Evolutionary conservation across 2,888 invertebrate species (phyloP).

Genomic region (Acronicta aceris): DNA sequence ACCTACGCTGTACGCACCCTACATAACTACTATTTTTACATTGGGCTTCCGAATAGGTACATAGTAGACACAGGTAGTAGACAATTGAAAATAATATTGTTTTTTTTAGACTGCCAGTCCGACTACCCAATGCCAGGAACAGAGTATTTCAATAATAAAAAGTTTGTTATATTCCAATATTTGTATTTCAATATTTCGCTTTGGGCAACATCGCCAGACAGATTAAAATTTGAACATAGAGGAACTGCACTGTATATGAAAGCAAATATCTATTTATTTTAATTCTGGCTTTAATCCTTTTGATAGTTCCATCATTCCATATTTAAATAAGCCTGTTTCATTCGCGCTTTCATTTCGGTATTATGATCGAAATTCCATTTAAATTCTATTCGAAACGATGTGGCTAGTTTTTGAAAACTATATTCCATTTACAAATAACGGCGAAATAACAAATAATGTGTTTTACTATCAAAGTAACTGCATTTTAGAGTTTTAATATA

Average conservation of each 20-base stretch:
- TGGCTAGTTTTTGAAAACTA: too few relatives aligned
- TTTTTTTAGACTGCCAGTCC: background rate
- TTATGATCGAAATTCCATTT: background rate
- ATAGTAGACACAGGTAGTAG: background rate
- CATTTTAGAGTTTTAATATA: too few relatives aligned
- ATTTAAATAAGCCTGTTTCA: constrained; percentile 11
- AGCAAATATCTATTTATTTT: constrained; percentile 13
- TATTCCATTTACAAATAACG: too few relatives aligned
- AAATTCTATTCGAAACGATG: too few relatives aligned
- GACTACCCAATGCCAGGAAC: background rate
- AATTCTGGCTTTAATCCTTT: constrained; percentile 18
- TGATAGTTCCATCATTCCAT: background rate
- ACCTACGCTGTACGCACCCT: constrained; percentile 45
- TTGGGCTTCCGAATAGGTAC: constrained; percentile 12
- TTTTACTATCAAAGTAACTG: too few relatives aligned
- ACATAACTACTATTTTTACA: constrained; percentile 24
- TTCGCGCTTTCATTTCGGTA: background rate
- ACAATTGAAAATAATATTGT: constrained; percentile 13
- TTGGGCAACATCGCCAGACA: constrained; percentile 25
- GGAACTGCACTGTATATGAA: background rate
- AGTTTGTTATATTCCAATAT: constrained; percentile 7
- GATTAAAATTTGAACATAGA: constrained; percentile 19
- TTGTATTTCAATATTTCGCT: constrained; percentile 27
- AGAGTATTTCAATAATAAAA: constrained; percentile 4
- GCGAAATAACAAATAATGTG: too few relatives aligned